Percentiles rank a stretch among this genome's conserved stretches.
Conservation (phyloP, 53 echinoderm and acorn worm species). For the Temnopleurus reevesii region DNA sequence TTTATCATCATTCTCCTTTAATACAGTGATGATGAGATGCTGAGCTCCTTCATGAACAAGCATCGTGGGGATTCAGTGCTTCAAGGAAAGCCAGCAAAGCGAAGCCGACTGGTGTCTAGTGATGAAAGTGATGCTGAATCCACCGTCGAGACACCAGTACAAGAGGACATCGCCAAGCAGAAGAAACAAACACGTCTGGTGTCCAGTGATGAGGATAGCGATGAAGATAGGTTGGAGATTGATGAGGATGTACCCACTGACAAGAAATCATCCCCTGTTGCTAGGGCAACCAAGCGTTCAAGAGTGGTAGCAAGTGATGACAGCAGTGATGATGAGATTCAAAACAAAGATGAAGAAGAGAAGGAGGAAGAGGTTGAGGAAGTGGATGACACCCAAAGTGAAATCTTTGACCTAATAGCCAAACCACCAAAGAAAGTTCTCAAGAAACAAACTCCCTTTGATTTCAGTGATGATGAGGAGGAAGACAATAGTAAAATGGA, state of each 20-base stretch:
- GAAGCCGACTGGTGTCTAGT: slow-evolving; percentile 69
- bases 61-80: slow-evolving; percentile 30
- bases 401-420: slow-evolving; percentile 27
- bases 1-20: background rate
- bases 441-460: slow-evolving; percentile 49
- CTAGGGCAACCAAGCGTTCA: background rate
- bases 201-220: slow-evolving; percentile 32
- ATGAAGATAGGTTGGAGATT: slow-evolving; percentile 25
- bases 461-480: slow-evolving; percentile 46
- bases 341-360: background rate
- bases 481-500: background rate
- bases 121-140: slow-evolving; percentile 61
- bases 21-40: slow-evolving; percentile 63
- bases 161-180: background rate
- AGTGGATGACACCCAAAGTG: background rate
- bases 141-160: background rate
- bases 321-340: background rate
- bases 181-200: background rate
- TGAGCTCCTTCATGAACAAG: slow-evolving; percentile 28
- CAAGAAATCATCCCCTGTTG: background rate
- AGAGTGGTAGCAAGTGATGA: slow-evolving; percentile 3
- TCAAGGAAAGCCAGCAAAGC: slow-evolving; percentile 61
- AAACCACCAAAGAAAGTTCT: background rate
- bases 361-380: background rate
- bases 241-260: background rate